Evolutionary conservation across 2,113 vertebrate species (phyloP), one percentile per base, ranked within the genome.

Genomic region (Microcebus tavaratra): DNA sequence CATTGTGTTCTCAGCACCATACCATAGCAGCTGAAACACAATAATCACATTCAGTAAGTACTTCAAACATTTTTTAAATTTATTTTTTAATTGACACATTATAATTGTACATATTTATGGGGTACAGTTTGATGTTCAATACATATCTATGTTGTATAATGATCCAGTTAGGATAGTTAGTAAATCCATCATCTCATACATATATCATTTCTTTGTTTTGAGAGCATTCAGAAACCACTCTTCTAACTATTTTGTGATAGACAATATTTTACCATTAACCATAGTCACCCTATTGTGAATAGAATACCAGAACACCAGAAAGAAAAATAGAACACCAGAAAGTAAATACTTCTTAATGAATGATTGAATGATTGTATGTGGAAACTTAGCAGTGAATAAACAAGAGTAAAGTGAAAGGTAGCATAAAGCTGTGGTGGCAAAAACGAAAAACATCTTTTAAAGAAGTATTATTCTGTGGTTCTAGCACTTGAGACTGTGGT

Each of bases 401-500:
- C 55, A 36, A 57, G 39, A 55, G n/a, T 42, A 73, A 86, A 75
- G 25, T n/a, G 34, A 80, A 83, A 92, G 67, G 42, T 29, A 87
- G 9, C 18, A 27, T 59, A 91, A 88, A 81, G 34, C 39, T 36
- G 17, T 53, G 34, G 27, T 88, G 42, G 61, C 27, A 36, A 34
- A 92, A 92, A 73, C 39, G 34, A n/a, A 65, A 65, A 36, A 7
- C 11, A 21, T 65, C 61, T 87, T 87, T 86, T 39, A 63, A 90
- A 78, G 65, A 82, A 94, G 29, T 73, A 42, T n/a, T 84, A 67
- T 87, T 89, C 85, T 80, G 9, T 73, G 61, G 48, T 88, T 90
- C 42, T 53, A 75, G 70, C 31, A 21, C 21, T 78, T 61, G 15
- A n/a, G 12, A 31, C 20, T 48, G 2, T 95, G 79, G 25, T 65